A percentile compares a stretch with the other conserved stretches of the same genome.
phyloP scores from a whole-genome alignment of 2,113 vertebrate genomes.

The Cacatua alba region DNA sequence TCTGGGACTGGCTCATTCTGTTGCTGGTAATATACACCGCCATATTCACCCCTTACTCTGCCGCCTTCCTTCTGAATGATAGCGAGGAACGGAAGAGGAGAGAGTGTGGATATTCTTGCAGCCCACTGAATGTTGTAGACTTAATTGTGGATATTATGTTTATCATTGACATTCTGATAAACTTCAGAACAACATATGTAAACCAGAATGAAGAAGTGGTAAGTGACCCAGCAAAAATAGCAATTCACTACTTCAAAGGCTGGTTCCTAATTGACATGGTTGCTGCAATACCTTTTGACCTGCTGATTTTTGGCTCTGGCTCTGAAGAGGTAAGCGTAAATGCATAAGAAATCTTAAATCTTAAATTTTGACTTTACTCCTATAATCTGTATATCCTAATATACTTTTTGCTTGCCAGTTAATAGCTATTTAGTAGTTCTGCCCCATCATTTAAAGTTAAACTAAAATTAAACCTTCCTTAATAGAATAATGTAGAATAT shows the following conservation, averaged over 20 bases:
- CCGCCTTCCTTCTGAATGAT: slow-evolving; percentile 97
- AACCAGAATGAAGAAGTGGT: slow-evolving; percentile 99
- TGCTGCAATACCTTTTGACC: slow-evolving; percentile 98
- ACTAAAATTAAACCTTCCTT: background rate
- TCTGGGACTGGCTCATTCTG: slow-evolving; percentile 99
- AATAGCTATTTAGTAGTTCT: background rate
- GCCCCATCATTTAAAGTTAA: background rate
- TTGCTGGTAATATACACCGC: slow-evolving; percentile 97
- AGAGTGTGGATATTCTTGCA: slow-evolving; percentile 97
- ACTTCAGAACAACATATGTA: slow-evolving; percentile 98
- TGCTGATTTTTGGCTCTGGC: slow-evolving; percentile 98
- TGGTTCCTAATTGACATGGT: slow-evolving; percentile 99
- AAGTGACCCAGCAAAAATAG: slow-evolving; percentile 96
- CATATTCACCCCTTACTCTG: slow-evolving; percentile 97
- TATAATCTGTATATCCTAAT: background rate
- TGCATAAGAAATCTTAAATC: background rate
- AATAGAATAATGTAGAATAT: background rate
- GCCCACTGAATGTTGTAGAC: slow-evolving; percentile 95
- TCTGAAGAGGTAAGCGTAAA: slow-evolving; percentile 93
- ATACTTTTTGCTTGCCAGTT: background rate
- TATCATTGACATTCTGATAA: slow-evolving; percentile 99
- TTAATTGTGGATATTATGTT: slow-evolving; percentile 99
- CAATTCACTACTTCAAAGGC: slow-evolving; percentile 99
- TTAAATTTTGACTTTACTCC: background rate
- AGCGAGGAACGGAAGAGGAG: slow-evolving; percentile 92